A percentile compares a stretch with the other conserved stretches of the same genome.
phyloP scores from a whole-genome alignment of 2,888 invertebrate species.

The Tinea pellionella region DNA sequence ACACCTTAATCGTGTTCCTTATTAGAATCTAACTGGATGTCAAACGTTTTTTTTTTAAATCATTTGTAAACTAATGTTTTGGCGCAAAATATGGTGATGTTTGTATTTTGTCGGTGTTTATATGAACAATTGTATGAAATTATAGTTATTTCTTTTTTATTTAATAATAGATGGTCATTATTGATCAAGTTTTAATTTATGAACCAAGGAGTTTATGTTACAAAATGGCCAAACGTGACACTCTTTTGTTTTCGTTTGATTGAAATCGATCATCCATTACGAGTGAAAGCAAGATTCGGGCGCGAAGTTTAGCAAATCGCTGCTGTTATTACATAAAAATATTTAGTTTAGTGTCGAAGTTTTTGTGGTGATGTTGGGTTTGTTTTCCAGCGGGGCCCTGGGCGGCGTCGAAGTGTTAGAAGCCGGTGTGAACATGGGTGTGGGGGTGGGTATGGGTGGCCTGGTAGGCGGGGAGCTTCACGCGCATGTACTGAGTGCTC shows the following conservation, averaged over 20 bases:
- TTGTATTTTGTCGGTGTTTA: no score
- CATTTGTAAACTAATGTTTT: no score
- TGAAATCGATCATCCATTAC: conserved; percentile 9
- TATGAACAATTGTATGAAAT: no score
- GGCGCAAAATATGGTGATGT: no score
- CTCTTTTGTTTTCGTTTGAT: conserved; percentile 6
- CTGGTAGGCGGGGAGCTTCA: conserved; percentile 57
- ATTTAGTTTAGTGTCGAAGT: neutral
- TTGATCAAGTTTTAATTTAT: neutral
- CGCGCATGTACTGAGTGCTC: conserved; percentile 55
- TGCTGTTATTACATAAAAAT: neutral
- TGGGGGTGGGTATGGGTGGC: conserved; percentile 30
- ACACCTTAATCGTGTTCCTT: no score
- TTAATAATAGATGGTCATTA: no score
- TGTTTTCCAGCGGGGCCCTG: conserved; percentile 68
- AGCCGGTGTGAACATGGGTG: conserved; percentile 45
- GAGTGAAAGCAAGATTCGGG: conserved; percentile 5
- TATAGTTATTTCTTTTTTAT: no score
- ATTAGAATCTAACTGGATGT: no score
- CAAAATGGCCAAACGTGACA: neutral
- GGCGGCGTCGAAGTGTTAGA: conserved; percentile 43
- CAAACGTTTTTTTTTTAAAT: no score
- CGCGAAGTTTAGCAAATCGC: conserved; percentile 5
- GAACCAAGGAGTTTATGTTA: neutral
- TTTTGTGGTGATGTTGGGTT: conserved; percentile 5